Base-by-base conservation (phyloP, 1,140 invertebrate species). In the Carcinoscorpius rotundicauda region DNA sequence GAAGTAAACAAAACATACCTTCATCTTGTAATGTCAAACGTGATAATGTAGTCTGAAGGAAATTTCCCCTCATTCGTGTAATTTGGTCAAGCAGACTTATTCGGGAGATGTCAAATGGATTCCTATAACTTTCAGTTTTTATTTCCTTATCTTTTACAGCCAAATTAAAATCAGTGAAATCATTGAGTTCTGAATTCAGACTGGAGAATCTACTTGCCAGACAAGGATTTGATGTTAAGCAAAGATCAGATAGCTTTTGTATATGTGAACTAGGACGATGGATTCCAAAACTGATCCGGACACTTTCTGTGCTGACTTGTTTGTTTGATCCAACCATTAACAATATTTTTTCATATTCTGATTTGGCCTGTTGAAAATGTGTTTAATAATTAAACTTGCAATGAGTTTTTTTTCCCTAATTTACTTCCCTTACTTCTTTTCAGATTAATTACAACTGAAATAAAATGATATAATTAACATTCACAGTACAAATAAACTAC, bases 71-170 rank as follows among this genome's bases (percentile, higher is more conserved):
- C 92, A 99, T 97, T 72, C 91, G 81, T 6, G 89, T 84, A 65
- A 97, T 86, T 79, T 97, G 93, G 81, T 97, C 92, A 51, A 98
- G 81, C 8, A 99, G 78, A 73, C 88, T 85, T 70, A 86, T 82
- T 60, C 96, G 80, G 11, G 90, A 87, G 75, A 98, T 94, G 78
- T 98, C 95, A 73, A 94, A 98, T 2, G 95, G 91, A 80, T 98
- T 98, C 72, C 91, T 85, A 75, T 93, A 97, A 63, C 86, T 87
- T 68, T 90, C 87, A 9, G 85, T 80, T 75, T 83, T 77, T 9
- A 80, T 73, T 69, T 85, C 74, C 50, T 85, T 86, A 63, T 80
- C 78, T 61, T 75, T 72, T 11, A 81, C 74, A 11, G 75, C 76
- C 9, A 96, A 85, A 5, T 89, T 86, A 72, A 94, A 91, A 8